Conservation (phyloP, 2,888 invertebrate genomes). For the Brachyptera risi region DNA sequence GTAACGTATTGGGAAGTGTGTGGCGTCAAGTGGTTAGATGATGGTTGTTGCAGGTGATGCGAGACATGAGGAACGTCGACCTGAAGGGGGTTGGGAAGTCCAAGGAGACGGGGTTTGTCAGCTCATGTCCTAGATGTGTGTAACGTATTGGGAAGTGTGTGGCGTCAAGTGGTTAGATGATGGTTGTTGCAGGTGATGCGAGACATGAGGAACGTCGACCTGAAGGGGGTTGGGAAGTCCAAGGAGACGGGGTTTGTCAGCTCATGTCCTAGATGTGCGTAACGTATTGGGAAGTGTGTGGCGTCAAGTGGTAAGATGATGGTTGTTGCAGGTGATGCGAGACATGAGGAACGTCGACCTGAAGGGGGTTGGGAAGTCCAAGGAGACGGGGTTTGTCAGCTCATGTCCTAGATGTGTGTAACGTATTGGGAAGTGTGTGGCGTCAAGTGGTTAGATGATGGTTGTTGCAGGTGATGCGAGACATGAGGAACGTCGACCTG, state of each 20-base stretch:
- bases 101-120: constrained; percentile 90
- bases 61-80: constrained; percentile 66
- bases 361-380: constrained; percentile 66
- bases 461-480: constrained; percentile 72
- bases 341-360: constrained; percentile 65
- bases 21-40: not conserved
- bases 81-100: constrained; percentile 65
- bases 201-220: constrained; percentile 63
- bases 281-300: no score
- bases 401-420: no score
- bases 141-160: no score
- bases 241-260: constrained; percentile 93
- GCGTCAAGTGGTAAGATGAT: not conserved
- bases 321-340: constrained; percentile 69
- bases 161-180: not conserved
- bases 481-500: constrained; percentile 61
- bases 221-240: constrained; percentile 64
- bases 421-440: not conserved
- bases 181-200: constrained; percentile 69
- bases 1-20: no score
- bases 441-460: not conserved
- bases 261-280: no score
- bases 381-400: constrained; percentile 92
- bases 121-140: no score
- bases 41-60: constrained; percentile 65